Percentiles rank a stretch among this genome's conserved stretches.
Conservation (phyloP, 2,797 vertebrate species). For the Gymnothorax reevesii region DNA sequence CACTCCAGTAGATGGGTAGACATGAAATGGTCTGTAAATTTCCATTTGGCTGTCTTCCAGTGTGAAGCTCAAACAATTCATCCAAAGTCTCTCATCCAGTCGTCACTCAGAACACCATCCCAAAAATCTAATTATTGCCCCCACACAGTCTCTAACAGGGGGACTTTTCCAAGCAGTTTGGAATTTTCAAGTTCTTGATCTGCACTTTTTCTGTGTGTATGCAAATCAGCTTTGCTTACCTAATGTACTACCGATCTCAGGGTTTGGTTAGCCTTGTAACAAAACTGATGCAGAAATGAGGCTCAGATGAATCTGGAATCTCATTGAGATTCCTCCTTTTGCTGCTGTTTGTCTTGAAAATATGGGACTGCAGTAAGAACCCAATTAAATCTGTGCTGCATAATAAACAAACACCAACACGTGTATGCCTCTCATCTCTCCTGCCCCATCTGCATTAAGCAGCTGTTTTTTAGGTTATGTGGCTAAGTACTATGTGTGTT, state of each 20-base stretch:
- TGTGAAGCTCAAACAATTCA: slow-evolving; percentile 27
- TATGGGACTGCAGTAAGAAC: neutral
- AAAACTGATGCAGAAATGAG: neutral
- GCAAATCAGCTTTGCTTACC: too few relatives aligned
- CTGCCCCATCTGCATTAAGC: neutral
- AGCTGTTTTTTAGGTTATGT: neutral
- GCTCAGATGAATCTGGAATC: too few relatives aligned
- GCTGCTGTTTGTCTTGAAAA: neutral
- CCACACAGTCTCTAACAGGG: too few relatives aligned
- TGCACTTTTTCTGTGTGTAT: too few relatives aligned
- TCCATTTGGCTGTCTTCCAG: slow-evolving; percentile 20
- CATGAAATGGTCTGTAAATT: slow-evolving; percentile 8
- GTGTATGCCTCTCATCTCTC: too few relatives aligned
- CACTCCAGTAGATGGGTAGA: slow-evolving; percentile 27
- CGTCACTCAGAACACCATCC: too few relatives aligned
- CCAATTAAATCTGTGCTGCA: too few relatives aligned
- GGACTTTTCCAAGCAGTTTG: too few relatives aligned
- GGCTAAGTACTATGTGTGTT: neutral
- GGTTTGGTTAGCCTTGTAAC: neutral
- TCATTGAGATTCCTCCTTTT: neutral
- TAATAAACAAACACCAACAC: neutral
- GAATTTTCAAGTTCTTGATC: neutral
- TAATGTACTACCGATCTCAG: too few relatives aligned
- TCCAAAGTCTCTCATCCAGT: too few relatives aligned
- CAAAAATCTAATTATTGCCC: too few relatives aligned